phyloP scores from a whole-genome alignment of 2,888 invertebrate genomes.

The Timema podura region DNA sequence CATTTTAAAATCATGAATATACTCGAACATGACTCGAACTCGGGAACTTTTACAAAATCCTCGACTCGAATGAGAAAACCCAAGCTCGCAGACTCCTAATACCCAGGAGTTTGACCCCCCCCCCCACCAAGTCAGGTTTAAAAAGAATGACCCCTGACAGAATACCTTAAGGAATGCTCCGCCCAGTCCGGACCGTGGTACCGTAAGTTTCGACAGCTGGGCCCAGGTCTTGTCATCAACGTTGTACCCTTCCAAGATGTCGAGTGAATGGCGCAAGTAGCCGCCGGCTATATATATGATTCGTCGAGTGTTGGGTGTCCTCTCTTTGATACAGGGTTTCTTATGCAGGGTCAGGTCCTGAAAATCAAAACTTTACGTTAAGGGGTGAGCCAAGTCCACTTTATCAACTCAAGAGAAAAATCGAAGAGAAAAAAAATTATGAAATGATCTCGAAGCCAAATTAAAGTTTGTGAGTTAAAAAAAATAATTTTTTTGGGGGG shows the following conservation, averaged over 20 bases:
- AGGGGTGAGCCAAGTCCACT: background rate
- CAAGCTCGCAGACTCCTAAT: too few species aligned
- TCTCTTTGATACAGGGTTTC: slow-evolving; percentile 75
- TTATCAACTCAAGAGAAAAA: background rate
- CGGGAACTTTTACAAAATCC: too few species aligned
- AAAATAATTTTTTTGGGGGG: too few species aligned
- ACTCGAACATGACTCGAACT: too few species aligned
- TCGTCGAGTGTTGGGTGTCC: slow-evolving; percentile 82
- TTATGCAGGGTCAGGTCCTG: slow-evolving; percentile 85
- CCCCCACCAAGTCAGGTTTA: too few species aligned
- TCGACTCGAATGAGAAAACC: too few species aligned
- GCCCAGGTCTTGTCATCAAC: slow-evolving; percentile 83
- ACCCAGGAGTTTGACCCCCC: too few species aligned
- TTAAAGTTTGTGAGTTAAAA: background rate
- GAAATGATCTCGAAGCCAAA: background rate
- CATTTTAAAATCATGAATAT: too few species aligned
- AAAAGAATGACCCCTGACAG: background rate
- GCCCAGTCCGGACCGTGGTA: slow-evolving; percentile 82
- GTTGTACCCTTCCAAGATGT: slow-evolving; percentile 84
- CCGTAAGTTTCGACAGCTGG: slow-evolving; percentile 74
- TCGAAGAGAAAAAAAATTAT: background rate
- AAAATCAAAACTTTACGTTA: slow-evolving; percentile 18
- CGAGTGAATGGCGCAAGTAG: slow-evolving; percentile 79
- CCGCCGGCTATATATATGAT: slow-evolving; percentile 92
- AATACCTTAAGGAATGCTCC: slow-evolving; percentile 74